Evolutionary conservation across 2,797 vertebrate genomes (phyloP), one percentile per base, ranked within the genome.

Genomic region (Furcifer pardalis): DNA sequence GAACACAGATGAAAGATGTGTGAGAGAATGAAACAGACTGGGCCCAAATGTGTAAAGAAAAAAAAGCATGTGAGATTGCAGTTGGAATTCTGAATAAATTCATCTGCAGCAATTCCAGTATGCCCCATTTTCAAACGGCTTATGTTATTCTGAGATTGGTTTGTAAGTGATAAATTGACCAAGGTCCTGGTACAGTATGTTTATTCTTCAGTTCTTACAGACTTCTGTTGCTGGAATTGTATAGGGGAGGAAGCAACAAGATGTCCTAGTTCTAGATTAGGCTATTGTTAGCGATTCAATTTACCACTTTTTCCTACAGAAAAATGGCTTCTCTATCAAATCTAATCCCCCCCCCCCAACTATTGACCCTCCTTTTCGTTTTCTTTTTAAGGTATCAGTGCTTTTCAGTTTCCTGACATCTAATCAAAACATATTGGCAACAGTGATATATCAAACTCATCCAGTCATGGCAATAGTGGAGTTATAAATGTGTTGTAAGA

Each of bases 401-500:
- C 82, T 44, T 30, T 84, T 85, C 59, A 9, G 49, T 69, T 46
- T 86, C 42, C 78, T 87, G 65, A 46, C 44, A 72, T 19, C 78
- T 79, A 92, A 91, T 77, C 12, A 84, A 79, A 78, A 79, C 30
- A 2, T 71, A 83, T 60, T 84, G 65, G 8, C 88, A 81, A 71
- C 49, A 91, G 71, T 76, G 90, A 85, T 88, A 63, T 15, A 89
- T 83, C 81, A 88, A 91, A 27, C 82, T 66, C 56, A 85, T 78
- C n/a, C 76, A 89, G 42, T 46, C 81, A 60, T 63, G 68, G 25
- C 86, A 72, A 52, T 77, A 87, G 77, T 1, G 72, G 69, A n/a
- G 19, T 68, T 42, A 86, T 78, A 89, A 91, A 89, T 72, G 73
- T 91, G 21, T 10, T 82, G 37, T 81, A 1, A 82, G 73, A 88